Base-by-base conservation (phyloP, 2,113 vertebrate species). In the Monopterus albus region DNA sequence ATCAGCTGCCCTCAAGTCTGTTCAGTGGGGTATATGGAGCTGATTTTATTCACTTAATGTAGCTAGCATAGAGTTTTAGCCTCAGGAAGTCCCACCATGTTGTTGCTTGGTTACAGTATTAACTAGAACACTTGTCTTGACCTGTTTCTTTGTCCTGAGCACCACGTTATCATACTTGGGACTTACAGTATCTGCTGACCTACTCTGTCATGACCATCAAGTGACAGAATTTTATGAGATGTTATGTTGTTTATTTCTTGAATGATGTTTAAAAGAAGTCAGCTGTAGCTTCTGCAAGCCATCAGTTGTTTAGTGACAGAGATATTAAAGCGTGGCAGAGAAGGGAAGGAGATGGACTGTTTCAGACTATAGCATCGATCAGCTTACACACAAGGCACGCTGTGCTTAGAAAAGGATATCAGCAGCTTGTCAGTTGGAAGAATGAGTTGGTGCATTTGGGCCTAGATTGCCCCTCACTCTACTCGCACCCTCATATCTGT, bases 371-470 rank as follows among this genome's bases (percentile, higher is more conserved):
- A 45, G 21, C 20, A 20, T 20, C 1, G 11, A 40, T 72, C 38
- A 33, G 40, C 65, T 61, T 59, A 11, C 61, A n/a, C 57, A 61
- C 45, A 53, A 75, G 59, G 52, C 46, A 29, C 28, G 38, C 9
- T 8, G 2, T 26, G 42, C 61, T 62, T 29, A 45, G 52, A 69
- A 51, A 71, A 69, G 61, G 36, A 66, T 61, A 79, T 79, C 81
- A 72, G 61, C 53, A 20, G 47, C 49, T 57, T 53, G 64, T 79
- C 72, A 50, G 78, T 6, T 70, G 65, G 57, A 62, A 51, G 69
- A 77, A 74, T 23, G 72, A 65, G 31, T 71, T 60, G 64, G 40
- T 68, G 77, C 67, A 75, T 42, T 73, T 20, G 52, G 57, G 53
- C 75, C 38, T 14, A 3, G 66, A 74, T 75, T 43, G 47, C 35